Base-by-base conservation (phyloP, 2,888 invertebrate genomes). In the Protodeltote pygarga region DNA sequence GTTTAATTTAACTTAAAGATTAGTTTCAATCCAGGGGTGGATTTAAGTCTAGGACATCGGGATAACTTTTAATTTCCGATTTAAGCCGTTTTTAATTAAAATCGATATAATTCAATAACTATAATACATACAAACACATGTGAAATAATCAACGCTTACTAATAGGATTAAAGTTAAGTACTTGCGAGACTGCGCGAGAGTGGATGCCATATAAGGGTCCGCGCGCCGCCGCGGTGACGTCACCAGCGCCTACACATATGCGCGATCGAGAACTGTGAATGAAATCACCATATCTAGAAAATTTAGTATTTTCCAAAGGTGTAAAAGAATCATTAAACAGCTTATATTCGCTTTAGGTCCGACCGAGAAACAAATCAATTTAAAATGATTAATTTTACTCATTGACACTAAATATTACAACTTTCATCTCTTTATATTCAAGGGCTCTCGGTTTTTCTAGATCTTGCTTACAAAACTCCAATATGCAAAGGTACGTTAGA, bases 161-260 rank as follows among this genome's bases (percentile, higher is more conserved):
- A 62, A 62, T 55, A 57, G 33, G 49, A 55, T 55, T 55, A 58
- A 11, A 32, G 8, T 32, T 23, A 6, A 9, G 21, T 42, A 21
- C n/a, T 42, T 27, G 39, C 47, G 33, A 52, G 41, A 47, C 40
- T 62, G 49, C 37, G 60, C 65, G 50, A 52, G 49, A 49, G 41
- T 53, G 20, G 25, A 41, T 21, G 34, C 78, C 79, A 37, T 76
- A 73, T 66, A 75, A 66, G 73, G 78, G 72, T 39, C 35, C 42
- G 45, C 25, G 58, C 44, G 54, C 42, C 44, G 54, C 42, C 31
- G 45, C 28, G 45, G 33, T 80, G 73, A 78, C 81, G 81, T 79
- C 78, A 79, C 29, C 46, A 13, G 63, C 73, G 61, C 78, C 79
- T 58, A 76, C 78, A 66, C 73, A 41, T 21, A 46, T 25, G 35